phyloP scores from a whole-genome alignment of 1,140 invertebrate genomes.

The Globodera rostochiensis region DNA sequence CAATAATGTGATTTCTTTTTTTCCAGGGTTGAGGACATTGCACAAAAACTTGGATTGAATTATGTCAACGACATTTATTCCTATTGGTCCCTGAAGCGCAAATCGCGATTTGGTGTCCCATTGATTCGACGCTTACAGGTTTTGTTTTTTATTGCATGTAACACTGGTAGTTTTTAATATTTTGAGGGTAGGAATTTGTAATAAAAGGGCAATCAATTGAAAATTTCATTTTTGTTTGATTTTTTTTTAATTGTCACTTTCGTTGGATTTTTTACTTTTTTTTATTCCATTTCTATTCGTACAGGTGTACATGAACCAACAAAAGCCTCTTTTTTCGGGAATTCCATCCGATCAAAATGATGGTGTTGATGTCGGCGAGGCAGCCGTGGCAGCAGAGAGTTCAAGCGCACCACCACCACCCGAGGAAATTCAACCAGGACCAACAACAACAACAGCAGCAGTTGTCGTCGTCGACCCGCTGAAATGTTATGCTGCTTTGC shows the following conservation, averaged over 20 bases:
- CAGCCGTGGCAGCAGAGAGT: no score
- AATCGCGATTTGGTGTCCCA: conserved; percentile 91
- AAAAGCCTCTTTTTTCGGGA: conserved; percentile 12
- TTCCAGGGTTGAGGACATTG: conserved; percentile 44
- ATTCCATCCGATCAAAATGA: background rate
- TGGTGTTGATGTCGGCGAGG: background rate
- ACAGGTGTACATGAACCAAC: conserved; percentile 28
- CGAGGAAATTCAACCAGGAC: background rate
- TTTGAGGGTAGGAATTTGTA: background rate
- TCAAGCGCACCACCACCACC: background rate
- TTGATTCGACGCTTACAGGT: conserved; percentile 75
- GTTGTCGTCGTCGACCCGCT: background rate
- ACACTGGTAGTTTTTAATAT: background rate
- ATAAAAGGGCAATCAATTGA: no score
- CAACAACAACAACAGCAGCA: background rate
- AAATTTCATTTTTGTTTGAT: no score
- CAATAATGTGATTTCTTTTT: background rate
- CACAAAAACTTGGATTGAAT: conserved; percentile 37
- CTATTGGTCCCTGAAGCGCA: conserved; percentile 89
- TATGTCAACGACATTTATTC: conserved; percentile 38
- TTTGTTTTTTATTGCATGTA: conserved; percentile 7
- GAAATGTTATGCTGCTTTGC: conserved; percentile 12
- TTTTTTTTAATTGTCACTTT: no score
- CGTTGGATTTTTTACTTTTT: background rate
- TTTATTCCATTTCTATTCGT: background rate